Evolutionary conservation across 1,140 invertebrate genomes (phyloP), one percentile per base, ranked within the genome.

Genomic region (Hydropsyche tenuis): DNA sequence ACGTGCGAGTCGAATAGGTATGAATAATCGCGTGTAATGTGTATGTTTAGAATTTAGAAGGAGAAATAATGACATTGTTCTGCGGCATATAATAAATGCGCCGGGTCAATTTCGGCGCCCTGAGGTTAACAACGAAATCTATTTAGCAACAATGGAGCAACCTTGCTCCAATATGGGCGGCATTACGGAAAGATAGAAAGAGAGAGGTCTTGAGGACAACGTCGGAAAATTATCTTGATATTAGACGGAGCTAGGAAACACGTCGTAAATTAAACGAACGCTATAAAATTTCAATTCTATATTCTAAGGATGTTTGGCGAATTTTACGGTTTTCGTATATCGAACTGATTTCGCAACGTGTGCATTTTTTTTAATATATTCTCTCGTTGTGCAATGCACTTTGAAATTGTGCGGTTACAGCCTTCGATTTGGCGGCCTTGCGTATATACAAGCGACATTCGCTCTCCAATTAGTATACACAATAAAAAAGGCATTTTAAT

Each of bases 51-150:
- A 56, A 56, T 16, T 5, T 56, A 20, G 23, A 14, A 7, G 16
- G 48, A 6, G 12, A 60, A 60, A 60, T 22, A 60, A 60, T 60
- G 56, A 43, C 63, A 65, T 65, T 42, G 63, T 43, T 65, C 16
- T 42, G 9, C 30, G 37, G 30, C 16, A 30, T 68, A 68, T 48
- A 68, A 68, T 27, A 48, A 68, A 48, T 48, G 23, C 14, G 27
- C 48, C 68, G 46, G 48, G 68, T 70, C 68, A 46, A 51, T 56
- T 70, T 70, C 18, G 68, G 68, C 68, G 68, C 68, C 68, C 68
- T 70, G 46, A 70, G 68, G 68, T 70, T 70, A 70, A 70, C 68
- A 70, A 70, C 43, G 68, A 53, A 70, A 70, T 70, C 68, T 56
- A 51, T 70, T 70, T 70, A 42, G 68, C 68, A 56, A 69, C 65